Conservation (phyloP, 2,888 invertebrate genomes). For the Cerastoderma edule region DNA sequence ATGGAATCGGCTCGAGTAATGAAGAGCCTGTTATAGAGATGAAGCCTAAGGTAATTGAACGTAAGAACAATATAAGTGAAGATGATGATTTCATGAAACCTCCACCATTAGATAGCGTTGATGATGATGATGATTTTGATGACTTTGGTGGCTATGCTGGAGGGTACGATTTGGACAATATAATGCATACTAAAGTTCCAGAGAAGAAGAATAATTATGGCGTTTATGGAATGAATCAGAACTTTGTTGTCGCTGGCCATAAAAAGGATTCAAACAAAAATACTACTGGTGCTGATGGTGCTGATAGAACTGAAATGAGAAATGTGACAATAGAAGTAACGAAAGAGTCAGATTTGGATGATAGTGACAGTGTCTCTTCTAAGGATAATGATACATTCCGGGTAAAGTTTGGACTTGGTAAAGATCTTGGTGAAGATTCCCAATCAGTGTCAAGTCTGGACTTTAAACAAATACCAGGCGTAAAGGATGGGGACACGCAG, state of each 20-base stretch:
- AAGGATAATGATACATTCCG: constrained; percentile 54
- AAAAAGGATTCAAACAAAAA: constrained; percentile 31
- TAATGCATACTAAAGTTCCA: constrained; percentile 55
- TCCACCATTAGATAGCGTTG: constrained; percentile 72
- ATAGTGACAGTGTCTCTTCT: constrained; percentile 61
- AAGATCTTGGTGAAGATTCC: constrained; percentile 70
- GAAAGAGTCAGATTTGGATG: constrained; percentile 48
- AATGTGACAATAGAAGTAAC: constrained; percentile 41
- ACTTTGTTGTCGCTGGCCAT: constrained; percentile 45
- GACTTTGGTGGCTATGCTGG: constrained; percentile 70
- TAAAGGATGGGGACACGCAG: constrained; percentile 60
- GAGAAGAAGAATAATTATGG: constrained; percentile 60
- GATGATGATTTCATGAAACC: constrained; percentile 67
- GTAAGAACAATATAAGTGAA: constrained; percentile 53
- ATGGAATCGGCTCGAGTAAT: constrained; percentile 33
- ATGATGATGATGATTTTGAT: constrained; percentile 69
- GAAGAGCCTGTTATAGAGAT: constrained; percentile 16
- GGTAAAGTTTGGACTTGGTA: constrained; percentile 50
- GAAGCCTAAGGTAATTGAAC: constrained; percentile 13
- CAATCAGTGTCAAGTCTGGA: constrained; percentile 82
- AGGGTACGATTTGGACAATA: constrained; percentile 75
- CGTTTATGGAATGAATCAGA: constrained; percentile 57
- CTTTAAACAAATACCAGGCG: constrained; percentile 63
- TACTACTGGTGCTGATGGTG: neutral
- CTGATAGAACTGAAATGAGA: constrained; percentile 18